Base-by-base conservation (phyloP, 2,797 vertebrate genomes). In the Chelmon rostratus region DNA sequence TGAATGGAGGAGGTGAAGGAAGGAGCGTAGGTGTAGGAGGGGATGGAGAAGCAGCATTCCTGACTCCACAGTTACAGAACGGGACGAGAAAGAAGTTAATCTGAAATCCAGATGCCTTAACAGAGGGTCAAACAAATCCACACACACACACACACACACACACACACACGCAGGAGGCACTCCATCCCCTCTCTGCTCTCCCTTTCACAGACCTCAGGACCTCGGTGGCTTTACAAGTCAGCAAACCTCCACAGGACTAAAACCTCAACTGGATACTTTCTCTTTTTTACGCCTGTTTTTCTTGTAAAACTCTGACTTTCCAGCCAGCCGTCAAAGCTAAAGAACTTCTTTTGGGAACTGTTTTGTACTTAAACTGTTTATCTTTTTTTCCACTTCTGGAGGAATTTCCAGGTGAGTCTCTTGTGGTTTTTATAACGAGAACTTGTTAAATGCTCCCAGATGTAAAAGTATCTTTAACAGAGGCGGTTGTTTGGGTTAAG, bases 21-120 rank as follows among this genome's bases (percentile, higher is more conserved):
- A 78, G 59, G 87, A 90, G 89, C 76, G 70, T 83, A 89, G 82
- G 90, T 84, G 88, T 83, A 86, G 68, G 69, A 82, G 84, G 80
- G 76, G 81, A 90, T 86, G 81, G 78, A 92, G 89, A 83, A 77
- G 76, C 77, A 81, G 86, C 90, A 93, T 94, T 94, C 93, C 91
- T 89, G 74, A 84, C 88, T 47, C 52, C 87, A 79, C 88, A 73
- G 54, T 68, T 79, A 81, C 73, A 73, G 78, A 73, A 73, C 54
- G 15, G 81, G 73, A 86, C 58, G 38, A 78, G 83, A 72, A 67
- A 85, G 84, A 78, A 69, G 82, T 40, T 92, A 79, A 94, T 91
- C 87, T 90, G 85, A 93, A 94, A 91, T 91, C 93, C 93, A 94
- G 93, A 94, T 94, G 93, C 88, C 58, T 84, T 37, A 8, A 75